Percentiles rank a stretch among this genome's conserved stretches.
phyloP scores from a whole-genome alignment of 2,888 invertebrate species.

The Xanthostigma xanthostigma region DNA sequence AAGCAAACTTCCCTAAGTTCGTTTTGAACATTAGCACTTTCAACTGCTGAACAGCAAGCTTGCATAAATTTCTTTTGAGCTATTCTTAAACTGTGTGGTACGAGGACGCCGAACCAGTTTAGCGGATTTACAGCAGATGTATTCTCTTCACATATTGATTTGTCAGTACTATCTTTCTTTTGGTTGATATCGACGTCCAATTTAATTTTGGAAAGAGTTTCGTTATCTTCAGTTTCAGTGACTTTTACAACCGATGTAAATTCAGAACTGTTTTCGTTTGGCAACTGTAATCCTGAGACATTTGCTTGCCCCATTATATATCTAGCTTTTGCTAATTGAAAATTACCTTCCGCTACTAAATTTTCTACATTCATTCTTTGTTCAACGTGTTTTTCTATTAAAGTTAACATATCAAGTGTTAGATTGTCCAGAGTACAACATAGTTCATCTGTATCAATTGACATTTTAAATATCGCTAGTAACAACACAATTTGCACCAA shows the following conservation, averaged over 20 bases:
- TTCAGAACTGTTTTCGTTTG: conserved; percentile 42
- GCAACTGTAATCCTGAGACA: conserved; percentile 54
- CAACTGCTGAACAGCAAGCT: conserved; percentile 46
- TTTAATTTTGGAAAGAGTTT: conserved; percentile 15
- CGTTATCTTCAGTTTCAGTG: conserved; percentile 20
- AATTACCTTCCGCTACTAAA: conserved; percentile 49
- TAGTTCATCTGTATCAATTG: conserved; percentile 27
- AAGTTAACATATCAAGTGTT: conserved; percentile 47
- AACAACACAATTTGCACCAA: not conserved
- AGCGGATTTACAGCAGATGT: conserved; percentile 43
- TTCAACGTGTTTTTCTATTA: conserved; percentile 58
- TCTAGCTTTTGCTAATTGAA: conserved; percentile 60
- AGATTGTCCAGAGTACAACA: conserved; percentile 51
- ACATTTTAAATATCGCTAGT: conserved; percentile 16
- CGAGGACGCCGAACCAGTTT: conserved; percentile 76
- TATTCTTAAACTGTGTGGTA: conserved; percentile 60
- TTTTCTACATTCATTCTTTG: conserved; percentile 54
- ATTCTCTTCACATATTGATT: conserved; percentile 22
- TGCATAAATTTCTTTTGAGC: conserved; percentile 62
- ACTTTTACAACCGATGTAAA: conserved; percentile 30
- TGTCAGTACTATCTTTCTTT: no score
- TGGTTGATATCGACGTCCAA: conserved; percentile 17
- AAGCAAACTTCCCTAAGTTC: conserved; percentile 31
- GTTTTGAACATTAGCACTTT: conserved; percentile 53
- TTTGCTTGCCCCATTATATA: conserved; percentile 65